phyloP scores from a whole-genome alignment of 2,113 vertebrate genomes.

The Caranx ignobilis region DNA sequence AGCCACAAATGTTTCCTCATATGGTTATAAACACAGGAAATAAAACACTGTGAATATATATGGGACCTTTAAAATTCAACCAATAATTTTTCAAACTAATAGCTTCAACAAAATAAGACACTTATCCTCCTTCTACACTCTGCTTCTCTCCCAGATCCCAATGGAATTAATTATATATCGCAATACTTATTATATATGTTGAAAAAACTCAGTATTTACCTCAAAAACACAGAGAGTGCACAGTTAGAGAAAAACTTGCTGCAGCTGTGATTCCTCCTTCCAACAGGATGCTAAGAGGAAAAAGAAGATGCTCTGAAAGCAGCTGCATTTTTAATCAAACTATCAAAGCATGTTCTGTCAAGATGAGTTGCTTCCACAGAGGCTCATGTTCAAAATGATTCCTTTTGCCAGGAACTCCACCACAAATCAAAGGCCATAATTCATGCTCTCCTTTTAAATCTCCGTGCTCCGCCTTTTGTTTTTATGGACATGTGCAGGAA shows the following conservation, averaged over 20 bases:
- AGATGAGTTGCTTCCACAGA: constrained; percentile 2
- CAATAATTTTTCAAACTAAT: neutral
- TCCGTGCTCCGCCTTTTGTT: neutral
- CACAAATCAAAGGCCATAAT: constrained; percentile 2
- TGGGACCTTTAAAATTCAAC: neutral
- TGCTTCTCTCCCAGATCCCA: no score
- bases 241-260: neutral
- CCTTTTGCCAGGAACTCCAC: neutral
- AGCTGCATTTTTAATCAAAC: neutral
- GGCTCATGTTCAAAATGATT: neutral
- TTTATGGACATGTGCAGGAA: neutral
- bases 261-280: neutral
- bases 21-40: no score
- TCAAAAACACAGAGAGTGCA: neutral
- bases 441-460: neutral
- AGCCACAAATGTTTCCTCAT: no score
- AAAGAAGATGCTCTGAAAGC: neutral
- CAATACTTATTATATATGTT: neutral
- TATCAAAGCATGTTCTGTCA: neutral
- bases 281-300: neutral
- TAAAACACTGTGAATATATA: no score
- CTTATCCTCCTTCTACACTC: neutral
- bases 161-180: neutral
- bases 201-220: neutral
- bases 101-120: neutral